A percentile compares a stretch with the other conserved stretches of the same genome.
These are phyloP conservation scores for Taenaris catops DNA, from an alignment of 2,888 invertebrate genomes.

Conservation along the genomic window DNA sequence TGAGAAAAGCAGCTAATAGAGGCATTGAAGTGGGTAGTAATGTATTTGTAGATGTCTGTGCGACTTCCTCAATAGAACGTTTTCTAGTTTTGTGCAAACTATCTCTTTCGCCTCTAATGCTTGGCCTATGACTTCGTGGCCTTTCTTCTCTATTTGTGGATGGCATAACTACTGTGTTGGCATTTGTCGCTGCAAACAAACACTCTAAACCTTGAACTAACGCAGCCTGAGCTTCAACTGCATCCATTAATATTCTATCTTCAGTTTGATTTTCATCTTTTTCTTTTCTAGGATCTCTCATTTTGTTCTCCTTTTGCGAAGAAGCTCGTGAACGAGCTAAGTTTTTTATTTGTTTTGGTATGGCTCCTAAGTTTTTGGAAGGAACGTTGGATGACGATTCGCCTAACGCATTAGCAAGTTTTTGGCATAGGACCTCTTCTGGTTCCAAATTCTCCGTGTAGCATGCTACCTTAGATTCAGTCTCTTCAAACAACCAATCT, in stretches of 20 bases:
- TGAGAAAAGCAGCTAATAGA: constrained; percentile 82
- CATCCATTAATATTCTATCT: constrained; percentile 61
- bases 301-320: constrained; percentile 78
- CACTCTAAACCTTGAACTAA: constrained; percentile 77
- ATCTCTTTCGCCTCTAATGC: constrained; percentile 65
- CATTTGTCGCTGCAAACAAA: constrained; percentile 70
- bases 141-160: constrained; percentile 61
- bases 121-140: constrained; percentile 55
- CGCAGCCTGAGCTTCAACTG: constrained; percentile 76
- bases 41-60: constrained; percentile 83
- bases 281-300: constrained; percentile 66
- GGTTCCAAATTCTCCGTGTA: constrained; percentile 43
- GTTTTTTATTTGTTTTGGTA: constrained; percentile 83
- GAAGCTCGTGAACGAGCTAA: constrained; percentile 76
- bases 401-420: constrained; percentile 54
- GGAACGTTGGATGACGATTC: constrained; percentile 72
- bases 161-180: constrained; percentile 71
- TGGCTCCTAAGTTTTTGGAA: constrained; percentile 85
- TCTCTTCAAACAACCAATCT: constrained; percentile 71
- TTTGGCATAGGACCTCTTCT: constrained; percentile 49
- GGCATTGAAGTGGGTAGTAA: constrained; percentile 82
- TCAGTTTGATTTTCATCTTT: constrained; percentile 67
- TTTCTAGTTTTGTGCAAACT: constrained; percentile 65
- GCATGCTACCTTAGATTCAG: constrained; percentile 32
- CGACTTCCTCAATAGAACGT: constrained; percentile 80